A percentile compares a stretch with the other conserved stretches of the same genome.
These are phyloP conservation scores for Trachelipus rathkii DNA, from an alignment of 1,140 invertebrate species.

Conservation along the genomic window DNA sequence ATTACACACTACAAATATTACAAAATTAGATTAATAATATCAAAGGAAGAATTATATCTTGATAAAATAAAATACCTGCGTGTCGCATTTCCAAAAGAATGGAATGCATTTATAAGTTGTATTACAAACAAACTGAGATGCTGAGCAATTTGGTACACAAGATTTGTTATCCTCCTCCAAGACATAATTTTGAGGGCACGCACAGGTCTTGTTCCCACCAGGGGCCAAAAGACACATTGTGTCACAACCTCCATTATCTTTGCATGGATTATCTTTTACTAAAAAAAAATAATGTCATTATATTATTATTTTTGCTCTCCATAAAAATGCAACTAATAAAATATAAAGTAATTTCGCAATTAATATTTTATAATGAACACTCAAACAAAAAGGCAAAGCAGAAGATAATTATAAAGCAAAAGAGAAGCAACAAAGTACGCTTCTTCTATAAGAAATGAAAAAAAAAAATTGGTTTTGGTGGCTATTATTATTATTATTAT, in stretches of 20 bases:
- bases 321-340: too few relatives aligned
- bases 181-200: conserved; percentile 75
- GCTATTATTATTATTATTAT: too few relatives aligned
- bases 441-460: too few relatives aligned
- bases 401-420: too few relatives aligned
- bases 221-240: conserved; percentile 73
- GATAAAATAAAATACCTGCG: conserved; percentile 49
- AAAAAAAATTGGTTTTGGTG: too few relatives aligned
- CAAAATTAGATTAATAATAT: too few relatives aligned
- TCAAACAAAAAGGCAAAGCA: too few relatives aligned
- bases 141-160: conserved; percentile 73
- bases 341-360: too few relatives aligned
- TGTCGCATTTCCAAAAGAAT: conserved; percentile 62
- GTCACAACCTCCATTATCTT: conserved; percentile 60
- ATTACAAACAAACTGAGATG: conserved; percentile 71
- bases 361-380: too few relatives aligned
- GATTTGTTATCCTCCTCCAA: conserved; percentile 61
- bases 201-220: conserved; percentile 56
- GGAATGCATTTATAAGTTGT: conserved; percentile 68
- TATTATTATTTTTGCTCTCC: background rate
- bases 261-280: conserved; percentile 54
- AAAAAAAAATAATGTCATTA: conserved; percentile 19
- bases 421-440: too few relatives aligned
- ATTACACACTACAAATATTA: too few relatives aligned
- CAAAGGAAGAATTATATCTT: too few relatives aligned